Evolutionary conservation across 2,113 vertebrate species (phyloP).

Genomic region (Raja brachyura): DNA sequence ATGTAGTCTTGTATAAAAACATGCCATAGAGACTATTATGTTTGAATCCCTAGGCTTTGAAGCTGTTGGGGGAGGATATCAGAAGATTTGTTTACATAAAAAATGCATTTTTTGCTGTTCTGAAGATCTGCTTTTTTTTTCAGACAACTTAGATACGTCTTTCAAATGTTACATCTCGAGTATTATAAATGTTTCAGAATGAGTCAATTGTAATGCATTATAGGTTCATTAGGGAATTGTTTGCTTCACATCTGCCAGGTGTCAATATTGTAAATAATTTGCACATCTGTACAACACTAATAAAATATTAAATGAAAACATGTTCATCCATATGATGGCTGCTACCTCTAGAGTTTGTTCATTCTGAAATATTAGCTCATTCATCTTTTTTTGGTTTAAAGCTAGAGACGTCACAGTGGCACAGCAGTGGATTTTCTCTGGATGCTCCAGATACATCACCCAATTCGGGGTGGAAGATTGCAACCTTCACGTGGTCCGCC

Average conservation of each 20-base stretch:
- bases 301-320: constrained; percentile 19
- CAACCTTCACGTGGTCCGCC: too few relatives aligned
- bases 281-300: constrained; percentile 13
- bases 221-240: not conserved
- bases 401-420: too few relatives aligned
- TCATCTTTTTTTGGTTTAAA: not conserved
- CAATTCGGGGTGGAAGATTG: too few relatives aligned
- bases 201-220: too few relatives aligned
- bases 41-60: not conserved
- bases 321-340: not conserved
- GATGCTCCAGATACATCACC: too few relatives aligned
- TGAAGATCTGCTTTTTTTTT: not conserved
- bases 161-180: not conserved
- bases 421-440: too few relatives aligned
- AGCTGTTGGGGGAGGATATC: not conserved
- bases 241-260: not conserved
- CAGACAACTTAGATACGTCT: not conserved
- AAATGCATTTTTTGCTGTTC: not conserved
- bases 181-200: not conserved
- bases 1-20: not conserved
- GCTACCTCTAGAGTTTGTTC: not conserved
- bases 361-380: constrained; percentile 15
- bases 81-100: not conserved
- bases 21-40: not conserved
- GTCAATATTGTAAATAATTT: constrained; percentile 12